Evolutionary conservation across 2,797 vertebrate species (phyloP).

Genomic region (Mus spretus): DNA sequence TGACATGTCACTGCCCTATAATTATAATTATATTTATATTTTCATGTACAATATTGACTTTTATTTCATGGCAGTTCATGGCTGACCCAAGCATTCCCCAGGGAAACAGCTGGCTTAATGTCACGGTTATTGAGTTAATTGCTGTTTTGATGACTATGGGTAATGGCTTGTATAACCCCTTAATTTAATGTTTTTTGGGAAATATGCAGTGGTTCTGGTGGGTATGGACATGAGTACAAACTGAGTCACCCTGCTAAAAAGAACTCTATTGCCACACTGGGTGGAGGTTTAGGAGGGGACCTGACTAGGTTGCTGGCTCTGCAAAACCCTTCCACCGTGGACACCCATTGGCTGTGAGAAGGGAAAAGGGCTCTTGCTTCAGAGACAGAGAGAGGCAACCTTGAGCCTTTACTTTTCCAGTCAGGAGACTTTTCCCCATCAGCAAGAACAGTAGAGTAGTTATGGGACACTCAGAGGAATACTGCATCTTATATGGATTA

Average conservation of each 20-base stretch:
- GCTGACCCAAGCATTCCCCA: constrained; percentile 26
- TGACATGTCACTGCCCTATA: neutral
- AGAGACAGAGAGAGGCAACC: neutral
- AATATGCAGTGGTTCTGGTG: neutral
- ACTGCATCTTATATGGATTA: neutral
- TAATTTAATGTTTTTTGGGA: constrained; percentile 72
- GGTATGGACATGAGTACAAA: constrained; percentile 15
- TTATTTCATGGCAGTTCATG: constrained; percentile 23
- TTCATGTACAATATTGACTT: constrained; percentile 29
- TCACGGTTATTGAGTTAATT: constrained; percentile 74
- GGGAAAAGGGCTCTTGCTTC: neutral
- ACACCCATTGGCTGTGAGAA: neutral
- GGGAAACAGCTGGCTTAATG: constrained; percentile 65
- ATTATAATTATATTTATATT: neutral
- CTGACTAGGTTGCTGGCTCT: accelerated
- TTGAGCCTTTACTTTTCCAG: neutral
- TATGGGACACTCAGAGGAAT: neutral
- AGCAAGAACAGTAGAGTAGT: neutral
- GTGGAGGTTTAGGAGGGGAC: neutral
- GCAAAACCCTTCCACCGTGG: neutral
- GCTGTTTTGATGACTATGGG: constrained; percentile 72
- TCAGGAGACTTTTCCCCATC: neutral
- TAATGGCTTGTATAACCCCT: constrained; percentile 60
- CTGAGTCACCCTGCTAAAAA: neutral
- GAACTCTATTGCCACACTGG: neutral